These are phyloP conservation scores for Ptilonorhynchus violaceus DNA, from an alignment of 2,113 vertebrate genomes.

Conservation along the genomic window DNA sequence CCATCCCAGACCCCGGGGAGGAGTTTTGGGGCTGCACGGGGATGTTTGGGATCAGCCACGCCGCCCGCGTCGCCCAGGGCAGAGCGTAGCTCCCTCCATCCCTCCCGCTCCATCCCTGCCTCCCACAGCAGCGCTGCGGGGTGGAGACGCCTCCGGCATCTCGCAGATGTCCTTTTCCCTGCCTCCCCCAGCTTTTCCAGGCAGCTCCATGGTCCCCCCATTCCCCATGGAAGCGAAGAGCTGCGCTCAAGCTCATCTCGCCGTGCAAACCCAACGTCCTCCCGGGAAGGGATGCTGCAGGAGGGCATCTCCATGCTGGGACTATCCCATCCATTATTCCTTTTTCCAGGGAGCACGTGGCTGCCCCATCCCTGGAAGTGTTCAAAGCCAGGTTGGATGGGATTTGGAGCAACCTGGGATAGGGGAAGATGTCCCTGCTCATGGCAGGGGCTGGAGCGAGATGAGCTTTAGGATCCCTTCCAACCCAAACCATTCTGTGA, in stretches of 20 bases:
- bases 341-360: background rate
- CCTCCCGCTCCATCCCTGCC: background rate
- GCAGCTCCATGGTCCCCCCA: fast-evolving
- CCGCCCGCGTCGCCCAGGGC: fast-evolving
- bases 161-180: slow-evolving; percentile 49
- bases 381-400: background rate
- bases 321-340: background rate
- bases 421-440: background rate
- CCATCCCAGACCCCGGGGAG: background rate
- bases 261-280: fast-evolving
- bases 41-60: background rate
- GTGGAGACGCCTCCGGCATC: background rate
- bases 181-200: slow-evolving; percentile 28
- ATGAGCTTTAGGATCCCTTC: background rate
- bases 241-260: fast-evolving
- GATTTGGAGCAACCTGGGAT: background rate
- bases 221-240: background rate
- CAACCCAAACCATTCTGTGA: background rate
- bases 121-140: background rate
- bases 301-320: background rate
- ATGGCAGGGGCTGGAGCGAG: background rate
- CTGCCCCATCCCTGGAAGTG: background rate
- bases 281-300: background rate
- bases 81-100: background rate
- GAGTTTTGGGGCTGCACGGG: background rate